These are phyloP conservation scores for Macrosiphum euphorbiae DNA, from an alignment of 2,888 invertebrate genomes.

Conservation along the genomic window DNA sequence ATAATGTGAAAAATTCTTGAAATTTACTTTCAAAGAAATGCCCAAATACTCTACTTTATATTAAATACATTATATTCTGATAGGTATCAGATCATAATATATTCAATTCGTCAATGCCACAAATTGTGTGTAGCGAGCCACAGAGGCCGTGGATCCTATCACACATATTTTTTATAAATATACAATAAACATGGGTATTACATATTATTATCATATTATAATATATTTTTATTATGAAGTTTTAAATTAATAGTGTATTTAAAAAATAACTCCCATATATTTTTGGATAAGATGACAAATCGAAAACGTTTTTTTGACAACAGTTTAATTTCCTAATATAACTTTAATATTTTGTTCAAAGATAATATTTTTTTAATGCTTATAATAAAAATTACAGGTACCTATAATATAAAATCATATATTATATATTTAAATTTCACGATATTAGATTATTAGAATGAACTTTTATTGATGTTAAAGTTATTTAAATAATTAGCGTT, in stretches of 20 bases:
- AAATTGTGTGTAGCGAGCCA: background rate
- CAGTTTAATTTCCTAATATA: too few species aligned
- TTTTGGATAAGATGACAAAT: background rate
- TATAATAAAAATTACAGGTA: too few species aligned
- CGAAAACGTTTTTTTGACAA: background rate
- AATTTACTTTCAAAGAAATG: background rate
- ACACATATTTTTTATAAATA: background rate
- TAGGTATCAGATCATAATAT: background rate
- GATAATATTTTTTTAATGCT: too few species aligned
- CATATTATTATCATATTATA: too few species aligned
- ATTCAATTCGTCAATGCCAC: background rate
- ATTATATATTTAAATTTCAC: too few species aligned
- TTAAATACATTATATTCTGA: too few species aligned
- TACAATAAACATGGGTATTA: background rate
- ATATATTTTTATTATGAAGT: background rate
- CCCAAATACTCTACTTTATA: too few species aligned
- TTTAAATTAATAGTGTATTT: background rate
- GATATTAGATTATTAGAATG: too few species aligned
- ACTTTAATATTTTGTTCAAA: too few species aligned
- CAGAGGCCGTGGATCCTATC: background rate
- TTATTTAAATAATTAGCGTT: background rate
- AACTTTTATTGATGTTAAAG: background rate
- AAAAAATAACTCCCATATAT: background rate
- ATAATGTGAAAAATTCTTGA: background rate
- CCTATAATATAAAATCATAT: too few species aligned